Base-by-base conservation (phyloP, 2,888 invertebrate genomes). In the Abrostola tripartita region DNA sequence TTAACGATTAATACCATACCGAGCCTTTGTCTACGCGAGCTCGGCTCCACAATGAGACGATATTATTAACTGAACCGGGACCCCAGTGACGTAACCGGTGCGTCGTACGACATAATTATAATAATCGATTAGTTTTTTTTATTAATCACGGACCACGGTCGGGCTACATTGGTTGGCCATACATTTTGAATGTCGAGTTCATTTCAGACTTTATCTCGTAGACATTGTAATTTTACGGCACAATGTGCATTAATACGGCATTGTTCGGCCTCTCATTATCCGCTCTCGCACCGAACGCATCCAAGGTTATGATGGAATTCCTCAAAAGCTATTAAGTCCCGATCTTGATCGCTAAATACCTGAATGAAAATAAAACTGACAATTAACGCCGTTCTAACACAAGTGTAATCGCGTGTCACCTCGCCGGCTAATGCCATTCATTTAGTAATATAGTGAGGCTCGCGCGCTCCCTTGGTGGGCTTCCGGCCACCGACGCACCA, bases 391-490 rank as follows among this genome's bases (percentile, higher is more conserved):
- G 75, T 77, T 84, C 85, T 85, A 87, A 85, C 83, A 82, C 78
- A 81, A 78, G 78, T 78, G 80, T 85, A 86, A 86, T 85, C 82
- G 72, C 83, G 73, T 87, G 87, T 88, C 88, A 86, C 82, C 83
- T 82, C 73, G 60, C 67, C 65, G 65, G 82, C 76, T 83, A 81
- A 85, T 85, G 80, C 81, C 82, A 82, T 87, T 81, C 85, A 71
- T 83, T 86, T 66, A 63, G 76, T 79, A 82, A 81, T 82, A 82
- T 82, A 86, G 71, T 77, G 79, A 65, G 62, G 69, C 76, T 61
- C 75, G 75, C 73, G 76, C 75, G 77, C 91, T 85, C 85, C 89
- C 87, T 88, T 81, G 92, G 92, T 92, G 92, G 93, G 83, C 92
- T 88, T 85, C 85, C 82, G 81, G 68, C 71, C 83, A 80, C 71